Evolutionary conservation across 1,140 invertebrate species (phyloP).

Genomic region (Bombus breviceps): DNA sequence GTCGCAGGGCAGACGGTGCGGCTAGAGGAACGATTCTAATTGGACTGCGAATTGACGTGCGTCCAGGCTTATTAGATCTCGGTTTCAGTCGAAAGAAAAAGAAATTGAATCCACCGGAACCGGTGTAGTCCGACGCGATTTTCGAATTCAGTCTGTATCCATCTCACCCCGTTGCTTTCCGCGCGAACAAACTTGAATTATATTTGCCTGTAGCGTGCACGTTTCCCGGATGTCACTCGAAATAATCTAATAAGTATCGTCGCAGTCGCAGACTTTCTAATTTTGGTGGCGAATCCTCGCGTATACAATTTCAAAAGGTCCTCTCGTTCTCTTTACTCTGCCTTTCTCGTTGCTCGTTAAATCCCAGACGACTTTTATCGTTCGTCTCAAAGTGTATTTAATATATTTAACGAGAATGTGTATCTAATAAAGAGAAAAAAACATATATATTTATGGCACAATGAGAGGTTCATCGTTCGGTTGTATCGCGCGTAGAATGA

Average conservation of each 20-base stretch:
- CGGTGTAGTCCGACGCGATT: background rate
- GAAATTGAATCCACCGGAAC: background rate
- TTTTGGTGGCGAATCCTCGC: background rate
- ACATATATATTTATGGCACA: too few species aligned
- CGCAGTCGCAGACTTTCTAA: background rate
- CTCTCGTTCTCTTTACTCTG: background rate
- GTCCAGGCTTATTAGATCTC: constrained; percentile 19
- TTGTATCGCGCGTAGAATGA: too few species aligned
- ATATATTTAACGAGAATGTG: too few species aligned
- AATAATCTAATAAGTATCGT: constrained; percentile 35
- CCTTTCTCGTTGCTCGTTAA: background rate
- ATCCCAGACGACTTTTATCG: background rate
- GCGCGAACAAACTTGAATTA: constrained; percentile 15
- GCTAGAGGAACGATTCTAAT: constrained; percentile 7
- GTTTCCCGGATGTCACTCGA: background rate
- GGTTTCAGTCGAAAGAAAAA: constrained; percentile 16
- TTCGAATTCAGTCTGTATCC: background rate
- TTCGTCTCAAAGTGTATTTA: background rate
- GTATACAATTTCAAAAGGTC: background rate
- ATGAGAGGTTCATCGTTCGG: too few species aligned
- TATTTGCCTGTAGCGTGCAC: background rate
- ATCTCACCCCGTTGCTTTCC: background rate
- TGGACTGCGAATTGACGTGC: constrained; percentile 25
- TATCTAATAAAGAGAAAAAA: too few species aligned
- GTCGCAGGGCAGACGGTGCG: background rate